Conservation (phyloP, 2,797 vertebrate species). For the Pristis pectinata region DNA sequence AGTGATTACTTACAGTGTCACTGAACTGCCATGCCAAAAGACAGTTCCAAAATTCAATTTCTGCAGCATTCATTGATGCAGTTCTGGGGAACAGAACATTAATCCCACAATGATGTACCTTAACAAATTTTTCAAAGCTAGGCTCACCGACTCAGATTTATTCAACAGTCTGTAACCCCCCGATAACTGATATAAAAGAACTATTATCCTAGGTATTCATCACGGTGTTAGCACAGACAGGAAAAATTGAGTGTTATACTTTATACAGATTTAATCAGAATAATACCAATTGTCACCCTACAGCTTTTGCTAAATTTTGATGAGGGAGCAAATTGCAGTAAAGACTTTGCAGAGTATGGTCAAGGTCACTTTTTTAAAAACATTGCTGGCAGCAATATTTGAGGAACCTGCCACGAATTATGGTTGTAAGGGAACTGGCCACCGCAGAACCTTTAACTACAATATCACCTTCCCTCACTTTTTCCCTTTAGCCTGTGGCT, state of each 20-base stretch:
- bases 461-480: neutral
- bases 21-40: neutral
- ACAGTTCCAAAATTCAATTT: neutral
- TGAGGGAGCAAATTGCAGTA: neutral
- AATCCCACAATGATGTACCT: neutral
- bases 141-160: neutral
- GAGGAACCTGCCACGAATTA: neutral
- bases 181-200: neutral
- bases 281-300: neutral
- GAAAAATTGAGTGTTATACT: neutral
- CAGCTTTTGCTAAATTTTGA: neutral
- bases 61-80: neutral
- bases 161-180: neutral
- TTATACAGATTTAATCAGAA: neutral
- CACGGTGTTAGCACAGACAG: neutral
- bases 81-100: neutral
- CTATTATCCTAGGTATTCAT: neutral
- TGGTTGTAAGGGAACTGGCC: neutral
- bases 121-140: neutral
- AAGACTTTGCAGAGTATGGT: neutral
- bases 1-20: neutral
- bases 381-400: neutral
- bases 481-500: neutral
- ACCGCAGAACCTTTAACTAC: neutral
- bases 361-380: neutral